Base-by-base conservation (phyloP, 2,888 invertebrate species). In the Eupithecia subumbrata region DNA sequence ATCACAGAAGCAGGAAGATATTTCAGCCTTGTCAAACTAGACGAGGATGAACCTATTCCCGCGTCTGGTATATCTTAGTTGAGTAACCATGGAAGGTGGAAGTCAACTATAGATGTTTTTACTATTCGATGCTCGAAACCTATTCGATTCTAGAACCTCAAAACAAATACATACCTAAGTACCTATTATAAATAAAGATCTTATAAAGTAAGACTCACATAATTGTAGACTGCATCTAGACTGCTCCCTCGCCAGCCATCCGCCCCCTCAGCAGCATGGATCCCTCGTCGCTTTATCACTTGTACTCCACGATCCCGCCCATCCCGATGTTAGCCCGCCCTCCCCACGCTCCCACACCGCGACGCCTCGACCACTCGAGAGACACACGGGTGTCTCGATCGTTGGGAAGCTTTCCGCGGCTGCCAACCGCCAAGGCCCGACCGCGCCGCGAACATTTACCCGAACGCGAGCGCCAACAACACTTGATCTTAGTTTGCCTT, bases 1-100 rank as follows among this genome's bases (percentile, higher is more conserved):
- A 67, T 22, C 66, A 67, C 66, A 67, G 37, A 67, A 12, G 37
- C 66, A 11, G 66, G 66, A 67, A 67, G 37, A 67, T 67, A 37
- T 40, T n/a, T 67, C 34, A 67, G 18, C n/a, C n/a, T 34, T n/a
- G 66, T 67, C 14, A 12, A 5, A 22, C n/a, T 3, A 37, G 40
- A 30, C 64, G n/a, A 67, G 37, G 37, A 40, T 37, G 66, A 67
- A 67, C 66, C n/a, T 67, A 37, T 67, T 67, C 40, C 66, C 40
- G 66, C 66, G 40, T n/a, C 37, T 67, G 66, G 66, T 67, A 5
- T 67, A n/a, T 37, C 22, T 12, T 34, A n/a, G n/a, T 52, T 52
- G 9, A 52, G 52, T n/a, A 56, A 9, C 22, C 22, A 56, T n/a
- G 11, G 52, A 22, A 22, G 9, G 11, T 11, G 3, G 1, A 56